phyloP scores from a whole-genome alignment of 2,888 invertebrate genomes.

The Agriopis leucophaearia region DNA sequence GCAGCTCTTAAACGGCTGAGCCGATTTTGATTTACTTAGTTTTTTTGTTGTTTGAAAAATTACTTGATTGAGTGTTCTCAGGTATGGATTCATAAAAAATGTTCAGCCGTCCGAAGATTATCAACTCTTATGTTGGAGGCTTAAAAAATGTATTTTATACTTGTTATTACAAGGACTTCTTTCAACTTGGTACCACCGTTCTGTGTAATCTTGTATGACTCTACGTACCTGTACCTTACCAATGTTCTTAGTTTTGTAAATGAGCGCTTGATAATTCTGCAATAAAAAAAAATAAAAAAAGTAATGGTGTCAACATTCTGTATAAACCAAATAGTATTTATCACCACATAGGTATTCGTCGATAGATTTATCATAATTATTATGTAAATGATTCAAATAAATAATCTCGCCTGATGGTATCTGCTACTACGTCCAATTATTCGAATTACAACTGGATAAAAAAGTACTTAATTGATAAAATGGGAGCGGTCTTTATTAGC shows the following conservation, averaged over 20 bases:
- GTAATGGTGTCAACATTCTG: slow-evolving; percentile 2
- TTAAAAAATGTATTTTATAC: too few species aligned
- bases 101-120: too few species aligned
- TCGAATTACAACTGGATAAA: slow-evolving; percentile 21
- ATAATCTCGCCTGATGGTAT: slow-evolving; percentile 16
- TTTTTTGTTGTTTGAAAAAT: too few species aligned
- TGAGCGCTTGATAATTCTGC: not conserved
- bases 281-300: not conserved
- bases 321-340: slow-evolving; percentile 2
- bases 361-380: slow-evolving; percentile 9
- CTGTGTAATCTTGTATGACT: too few species aligned
- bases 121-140: too few species aligned
- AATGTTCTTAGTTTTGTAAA: not conserved
- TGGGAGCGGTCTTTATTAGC: slow-evolving; percentile 18
- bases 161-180: too few species aligned
- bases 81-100: too few species aligned
- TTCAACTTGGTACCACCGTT: too few species aligned
- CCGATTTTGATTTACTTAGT: too few species aligned
- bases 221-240: not conserved
- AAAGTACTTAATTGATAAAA: slow-evolving; percentile 21
- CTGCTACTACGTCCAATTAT: slow-evolving; percentile 13
- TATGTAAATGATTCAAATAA: slow-evolving; percentile 11
- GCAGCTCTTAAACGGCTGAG: too few species aligned
- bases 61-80: too few species aligned
- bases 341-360: slow-evolving; percentile 3